Conservation (phyloP, 2,888 invertebrate genomes). For the Macaria liturata region DNA sequence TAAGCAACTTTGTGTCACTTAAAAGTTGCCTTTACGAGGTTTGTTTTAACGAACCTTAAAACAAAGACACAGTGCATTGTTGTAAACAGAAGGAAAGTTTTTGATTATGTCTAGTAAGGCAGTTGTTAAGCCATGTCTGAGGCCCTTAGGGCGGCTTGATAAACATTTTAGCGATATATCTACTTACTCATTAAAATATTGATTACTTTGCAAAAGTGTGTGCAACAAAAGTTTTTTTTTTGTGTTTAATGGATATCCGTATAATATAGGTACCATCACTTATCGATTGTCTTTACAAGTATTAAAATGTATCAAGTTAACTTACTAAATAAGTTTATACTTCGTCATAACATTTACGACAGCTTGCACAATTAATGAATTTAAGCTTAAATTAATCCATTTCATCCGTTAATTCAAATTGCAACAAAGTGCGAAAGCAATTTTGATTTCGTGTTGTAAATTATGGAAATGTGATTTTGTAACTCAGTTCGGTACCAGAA, state of each 20-base stretch:
- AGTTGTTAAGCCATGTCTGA: no score
- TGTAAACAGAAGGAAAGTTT: slow-evolving; percentile 8
- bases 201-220: no score
- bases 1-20: slow-evolving; percentile 30
- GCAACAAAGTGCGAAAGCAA: slow-evolving; percentile 15
- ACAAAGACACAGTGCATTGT: slow-evolving; percentile 11
- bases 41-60: slow-evolving; percentile 33
- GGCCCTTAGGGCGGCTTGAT: no score
- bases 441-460: slow-evolving; percentile 12
- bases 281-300: no score
- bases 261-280: no score
- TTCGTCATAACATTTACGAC: slow-evolving; percentile 9
- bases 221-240: no score
- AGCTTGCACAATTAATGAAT: slow-evolving; percentile 21
- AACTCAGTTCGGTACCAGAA: neutral
- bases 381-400: slow-evolving; percentile 18
- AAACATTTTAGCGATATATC: no score
- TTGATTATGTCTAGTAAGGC: no score
- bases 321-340: slow-evolving; percentile 3
- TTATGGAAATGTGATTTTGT: slow-evolving; percentile 5
- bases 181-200: no score
- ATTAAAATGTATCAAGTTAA: no score
- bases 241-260: no score
- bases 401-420: slow-evolving; percentile 11
- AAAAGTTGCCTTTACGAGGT: slow-evolving; percentile 33